Evolutionary conservation across 2,797 vertebrate genomes (phyloP).

Genomic region (Dendrocincla tyrannina): DNA sequence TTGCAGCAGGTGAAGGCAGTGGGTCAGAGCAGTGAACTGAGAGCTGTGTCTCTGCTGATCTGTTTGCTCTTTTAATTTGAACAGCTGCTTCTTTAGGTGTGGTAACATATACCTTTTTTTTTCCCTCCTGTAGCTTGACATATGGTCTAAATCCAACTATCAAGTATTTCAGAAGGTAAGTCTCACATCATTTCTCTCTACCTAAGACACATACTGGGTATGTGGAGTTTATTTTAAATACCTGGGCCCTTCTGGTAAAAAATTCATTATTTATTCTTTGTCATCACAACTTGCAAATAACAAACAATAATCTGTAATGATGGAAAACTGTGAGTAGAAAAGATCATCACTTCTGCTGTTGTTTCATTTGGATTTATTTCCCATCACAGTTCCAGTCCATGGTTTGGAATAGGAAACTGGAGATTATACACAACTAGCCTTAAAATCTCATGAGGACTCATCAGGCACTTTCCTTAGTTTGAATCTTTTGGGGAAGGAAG

Average conservation of each 20-base stretch:
- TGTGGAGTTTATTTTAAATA: not conserved
- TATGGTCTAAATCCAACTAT: constrained; percentile 95
- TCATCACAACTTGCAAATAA: not conserved
- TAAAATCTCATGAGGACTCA: not conserved
- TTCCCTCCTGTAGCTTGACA: constrained; percentile 81
- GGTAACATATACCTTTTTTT: not conserved
- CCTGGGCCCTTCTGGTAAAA: not conserved
- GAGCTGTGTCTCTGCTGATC: not conserved
- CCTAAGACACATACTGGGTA: not conserved
- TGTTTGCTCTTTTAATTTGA: not conserved
- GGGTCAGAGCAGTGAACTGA: not conserved
- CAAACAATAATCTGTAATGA: not conserved
- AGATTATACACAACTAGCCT: not conserved
- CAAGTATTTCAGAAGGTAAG: constrained; percentile 96
- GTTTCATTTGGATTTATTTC: not conserved
- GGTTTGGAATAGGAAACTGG: not conserved
- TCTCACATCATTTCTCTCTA: not conserved
- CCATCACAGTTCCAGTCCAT: not conserved
- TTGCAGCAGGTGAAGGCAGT: not conserved
- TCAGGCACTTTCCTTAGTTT: not conserved
- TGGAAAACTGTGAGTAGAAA: not conserved
- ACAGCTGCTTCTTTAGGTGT: not conserved
- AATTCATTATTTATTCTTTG: not conserved
- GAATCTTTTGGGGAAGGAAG: not conserved
- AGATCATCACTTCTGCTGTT: not conserved